These are phyloP conservation scores for Hyaena hyaena DNA, from an alignment of 2,113 vertebrate species.

Conservation along the genomic window DNA sequence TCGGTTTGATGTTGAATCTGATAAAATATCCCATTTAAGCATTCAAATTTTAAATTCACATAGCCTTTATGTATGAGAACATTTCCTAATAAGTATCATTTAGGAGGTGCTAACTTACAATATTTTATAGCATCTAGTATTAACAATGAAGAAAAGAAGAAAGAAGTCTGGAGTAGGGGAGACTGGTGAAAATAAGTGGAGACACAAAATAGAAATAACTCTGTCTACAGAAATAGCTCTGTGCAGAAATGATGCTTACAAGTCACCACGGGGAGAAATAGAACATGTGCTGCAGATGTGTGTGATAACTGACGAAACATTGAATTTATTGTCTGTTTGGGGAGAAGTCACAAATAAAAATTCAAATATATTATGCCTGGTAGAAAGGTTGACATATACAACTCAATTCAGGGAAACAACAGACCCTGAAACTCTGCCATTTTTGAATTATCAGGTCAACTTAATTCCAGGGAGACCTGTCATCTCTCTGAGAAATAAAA, in stretches of 20 bases:
- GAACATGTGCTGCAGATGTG: not conserved
- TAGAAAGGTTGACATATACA: conserved; percentile 37
- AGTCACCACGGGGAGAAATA: not conserved
- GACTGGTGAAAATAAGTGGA: not conserved
- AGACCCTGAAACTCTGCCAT: not conserved
- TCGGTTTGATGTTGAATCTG: conserved; percentile 69
- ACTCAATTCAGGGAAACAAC: not conserved
- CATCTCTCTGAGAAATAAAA: not conserved
- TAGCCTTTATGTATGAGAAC: conserved; percentile 2
- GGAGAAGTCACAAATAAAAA: conserved; percentile 19
- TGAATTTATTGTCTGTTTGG: conserved; percentile 62
- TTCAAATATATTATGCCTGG: not conserved
- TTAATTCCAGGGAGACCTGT: not conserved
- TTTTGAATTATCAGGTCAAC: conserved; percentile 45
- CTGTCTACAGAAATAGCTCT: conserved; percentile 36
- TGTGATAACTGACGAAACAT: not conserved
- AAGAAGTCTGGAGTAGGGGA: not conserved
- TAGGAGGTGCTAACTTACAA: conserved; percentile 20
- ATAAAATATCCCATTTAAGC: conserved; percentile 64
- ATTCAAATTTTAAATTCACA: conserved; percentile 69
- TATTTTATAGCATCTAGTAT: not conserved
- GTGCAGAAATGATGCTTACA: conserved; percentile 10
- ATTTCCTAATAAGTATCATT: conserved; percentile 58
- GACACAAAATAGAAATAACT: not conserved
- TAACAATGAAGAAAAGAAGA: conserved; percentile 64